These are phyloP conservation scores for Corythornis leucogaster DNA, from an alignment of 2,797 vertebrate species.

Conservation along the genomic window DNA sequence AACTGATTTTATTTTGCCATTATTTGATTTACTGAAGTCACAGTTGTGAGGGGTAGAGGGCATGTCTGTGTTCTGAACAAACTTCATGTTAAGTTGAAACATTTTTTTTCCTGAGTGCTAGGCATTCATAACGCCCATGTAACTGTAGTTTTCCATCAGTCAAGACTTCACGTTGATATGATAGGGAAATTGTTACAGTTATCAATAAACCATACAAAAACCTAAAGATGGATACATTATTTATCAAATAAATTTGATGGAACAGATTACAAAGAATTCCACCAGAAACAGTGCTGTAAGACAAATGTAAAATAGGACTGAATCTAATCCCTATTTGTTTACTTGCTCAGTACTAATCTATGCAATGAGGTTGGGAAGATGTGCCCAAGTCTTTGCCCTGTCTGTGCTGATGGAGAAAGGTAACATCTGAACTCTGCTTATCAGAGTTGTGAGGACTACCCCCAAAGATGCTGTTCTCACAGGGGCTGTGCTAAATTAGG, in stretches of 20 bases:
- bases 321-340: background rate
- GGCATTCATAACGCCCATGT: background rate
- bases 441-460: background rate
- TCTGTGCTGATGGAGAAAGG: background rate
- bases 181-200: background rate
- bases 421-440: background rate
- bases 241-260: background rate
- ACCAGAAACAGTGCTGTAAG: background rate
- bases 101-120: background rate
- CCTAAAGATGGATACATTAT: background rate
- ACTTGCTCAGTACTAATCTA: background rate
- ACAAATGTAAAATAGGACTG: background rate
- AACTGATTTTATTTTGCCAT: conserved; percentile 20
- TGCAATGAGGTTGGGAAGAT: background rate
- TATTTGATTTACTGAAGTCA: conserved; percentile 45
- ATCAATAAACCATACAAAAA: background rate
- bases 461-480: background rate
- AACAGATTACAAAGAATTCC: background rate
- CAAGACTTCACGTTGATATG: background rate
- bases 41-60: background rate
- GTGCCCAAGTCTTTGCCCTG: background rate
- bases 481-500: background rate
- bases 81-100: background rate
- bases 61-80: background rate
- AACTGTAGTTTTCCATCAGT: background rate